Conservation (phyloP, 2,797 vertebrate species). For the Mastacembelus armatus region DNA sequence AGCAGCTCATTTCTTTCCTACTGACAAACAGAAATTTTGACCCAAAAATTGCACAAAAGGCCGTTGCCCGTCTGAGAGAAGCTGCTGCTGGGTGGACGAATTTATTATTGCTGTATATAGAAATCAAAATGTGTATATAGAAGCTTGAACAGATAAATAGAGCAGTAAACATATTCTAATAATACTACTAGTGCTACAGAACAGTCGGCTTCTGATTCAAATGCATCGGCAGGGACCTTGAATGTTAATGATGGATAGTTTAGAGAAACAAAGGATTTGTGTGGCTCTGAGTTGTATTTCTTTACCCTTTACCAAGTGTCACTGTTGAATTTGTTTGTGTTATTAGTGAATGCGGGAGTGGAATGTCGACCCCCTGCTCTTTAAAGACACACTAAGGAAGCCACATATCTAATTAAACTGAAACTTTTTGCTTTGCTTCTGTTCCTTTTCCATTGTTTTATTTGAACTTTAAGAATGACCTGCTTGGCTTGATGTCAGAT, state of each 20-base stretch:
- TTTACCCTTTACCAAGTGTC: constrained; percentile 19
- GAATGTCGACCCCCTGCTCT: neutral
- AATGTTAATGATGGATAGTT: constrained; percentile 32
- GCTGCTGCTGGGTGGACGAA: neutral
- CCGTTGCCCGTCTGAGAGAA: neutral
- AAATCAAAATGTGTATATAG: constrained; percentile 58
- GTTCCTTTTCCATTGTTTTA: neutral
- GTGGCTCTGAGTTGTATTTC: constrained; percentile 4
- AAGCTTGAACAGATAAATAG: constrained; percentile 43
- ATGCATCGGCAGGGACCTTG: constrained; percentile 54
- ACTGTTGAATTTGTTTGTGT: constrained; percentile 22
- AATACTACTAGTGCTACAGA: constrained; percentile 20
- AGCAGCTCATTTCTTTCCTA: neutral
- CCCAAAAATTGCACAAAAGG: constrained; percentile 13
- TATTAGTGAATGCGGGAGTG: constrained; percentile 1
- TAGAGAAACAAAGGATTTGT: constrained; percentile 17
- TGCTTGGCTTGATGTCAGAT: constrained; percentile 11
- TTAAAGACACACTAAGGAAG: constrained; percentile 10
- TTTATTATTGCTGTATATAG: constrained; percentile 44
- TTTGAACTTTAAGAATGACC: neutral
- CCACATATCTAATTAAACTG: neutral
- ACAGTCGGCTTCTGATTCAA: constrained; percentile 23
- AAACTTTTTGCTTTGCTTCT: neutral
- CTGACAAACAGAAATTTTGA: neutral
- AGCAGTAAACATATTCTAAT: constrained; percentile 50